Percentiles rank a stretch among this genome's conserved stretches.
Evolutionary conservation across 2,113 vertebrate species (phyloP).

Genomic region (Halichoerus grypus): DNA sequence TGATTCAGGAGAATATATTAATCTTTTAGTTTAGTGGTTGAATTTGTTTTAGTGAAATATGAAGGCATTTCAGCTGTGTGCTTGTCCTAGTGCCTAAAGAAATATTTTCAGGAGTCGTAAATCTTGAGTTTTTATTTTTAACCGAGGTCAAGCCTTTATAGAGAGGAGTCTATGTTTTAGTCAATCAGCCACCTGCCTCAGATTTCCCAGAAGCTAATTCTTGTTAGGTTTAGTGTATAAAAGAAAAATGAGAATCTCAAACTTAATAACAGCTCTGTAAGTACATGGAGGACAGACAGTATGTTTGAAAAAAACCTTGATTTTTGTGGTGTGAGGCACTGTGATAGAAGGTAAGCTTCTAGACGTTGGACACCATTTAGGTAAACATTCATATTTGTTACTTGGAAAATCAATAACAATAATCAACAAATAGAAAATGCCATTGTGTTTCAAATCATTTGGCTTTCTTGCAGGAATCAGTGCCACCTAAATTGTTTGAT

Average conservation of each 20-base stretch:
- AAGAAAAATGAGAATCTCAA: not conserved
- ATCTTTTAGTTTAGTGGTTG: conserved; percentile 35
- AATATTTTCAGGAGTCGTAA: conserved; percentile 43
- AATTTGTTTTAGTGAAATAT: conserved; percentile 52
- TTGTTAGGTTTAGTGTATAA: not conserved
- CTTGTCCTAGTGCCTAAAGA: conserved; percentile 36
- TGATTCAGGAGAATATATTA: not conserved
- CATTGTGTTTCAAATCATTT: not conserved
- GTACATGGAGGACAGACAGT: not conserved
- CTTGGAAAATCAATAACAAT: not conserved
- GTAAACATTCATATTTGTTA: not conserved
- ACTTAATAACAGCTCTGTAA: conserved; percentile 7
- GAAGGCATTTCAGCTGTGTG: not conserved
- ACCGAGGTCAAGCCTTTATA: not conserved
- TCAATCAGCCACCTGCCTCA: not conserved
- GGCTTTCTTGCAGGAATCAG: conserved; percentile 78
- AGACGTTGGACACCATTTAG: not conserved
- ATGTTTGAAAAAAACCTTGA: not conserved
- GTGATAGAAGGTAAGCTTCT: not conserved
- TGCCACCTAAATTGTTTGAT: conserved; percentile 72
- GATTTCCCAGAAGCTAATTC: not conserved
- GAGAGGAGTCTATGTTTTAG: conserved; percentile 34
- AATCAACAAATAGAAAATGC: not conserved
- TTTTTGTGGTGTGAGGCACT: not conserved
- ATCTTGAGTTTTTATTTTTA: conserved; percentile 42